A percentile compares a stretch with the other conserved stretches of the same genome.
Conservation (phyloP, 2,797 vertebrate species). For the Brotula barbata region DNA sequence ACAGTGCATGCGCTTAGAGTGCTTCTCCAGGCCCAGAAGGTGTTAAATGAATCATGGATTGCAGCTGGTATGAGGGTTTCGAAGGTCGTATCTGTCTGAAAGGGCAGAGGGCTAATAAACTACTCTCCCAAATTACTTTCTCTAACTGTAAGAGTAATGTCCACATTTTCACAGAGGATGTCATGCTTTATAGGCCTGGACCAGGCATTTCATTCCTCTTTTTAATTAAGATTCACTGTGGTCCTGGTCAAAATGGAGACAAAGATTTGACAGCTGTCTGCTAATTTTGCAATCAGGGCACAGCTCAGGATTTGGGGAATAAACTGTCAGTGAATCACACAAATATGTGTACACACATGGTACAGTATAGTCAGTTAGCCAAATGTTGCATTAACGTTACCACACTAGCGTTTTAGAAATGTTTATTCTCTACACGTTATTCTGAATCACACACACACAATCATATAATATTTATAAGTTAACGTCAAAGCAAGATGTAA, state of each 20-base stretch:
- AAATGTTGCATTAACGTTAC: too few relatives aligned
- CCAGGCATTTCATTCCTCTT: slow-evolving; percentile 44
- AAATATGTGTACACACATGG: too few relatives aligned
- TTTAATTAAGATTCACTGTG: slow-evolving; percentile 59
- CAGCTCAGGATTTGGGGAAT: slow-evolving; percentile 15
- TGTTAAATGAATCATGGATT: slow-evolving; percentile 79
- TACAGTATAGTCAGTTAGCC: too few relatives aligned
- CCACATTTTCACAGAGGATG: slow-evolving; percentile 61
- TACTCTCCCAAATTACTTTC: slow-evolving; percentile 68
- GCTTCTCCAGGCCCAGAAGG: slow-evolving; percentile 66
- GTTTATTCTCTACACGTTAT: too few relatives aligned
- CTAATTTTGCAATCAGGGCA: slow-evolving; percentile 20
- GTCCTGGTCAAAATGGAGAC: slow-evolving; percentile 41
- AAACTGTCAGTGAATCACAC: too few relatives aligned
- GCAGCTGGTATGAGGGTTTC: slow-evolving; percentile 63
- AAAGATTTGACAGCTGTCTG: slow-evolving; percentile 34
- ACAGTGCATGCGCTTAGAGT: slow-evolving; percentile 62
- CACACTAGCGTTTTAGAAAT: too few relatives aligned
- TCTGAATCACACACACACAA: too few relatives aligned
- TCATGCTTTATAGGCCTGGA: slow-evolving; percentile 54
- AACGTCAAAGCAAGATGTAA: too few relatives aligned
- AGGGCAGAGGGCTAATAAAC: slow-evolving; percentile 74
- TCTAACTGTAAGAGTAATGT: slow-evolving; percentile 61
- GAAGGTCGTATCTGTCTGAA: slow-evolving; percentile 74
- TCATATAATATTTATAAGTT: too few relatives aligned